Conservation (phyloP, 2,888 invertebrate genomes). For the Agriopis aurantiaria region DNA sequence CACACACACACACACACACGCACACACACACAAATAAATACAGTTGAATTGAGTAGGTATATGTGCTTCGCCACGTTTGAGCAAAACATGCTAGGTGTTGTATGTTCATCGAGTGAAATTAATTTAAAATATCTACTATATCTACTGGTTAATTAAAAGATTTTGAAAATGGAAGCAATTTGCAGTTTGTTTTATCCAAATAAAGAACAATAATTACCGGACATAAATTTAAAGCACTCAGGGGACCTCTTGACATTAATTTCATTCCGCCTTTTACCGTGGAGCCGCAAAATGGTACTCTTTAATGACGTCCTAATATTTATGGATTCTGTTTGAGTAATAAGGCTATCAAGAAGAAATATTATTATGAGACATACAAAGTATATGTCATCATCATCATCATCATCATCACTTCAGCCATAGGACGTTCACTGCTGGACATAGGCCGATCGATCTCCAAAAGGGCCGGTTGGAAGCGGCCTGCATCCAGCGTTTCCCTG, state of each 20-base stretch:
- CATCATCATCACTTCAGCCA: too few species aligned
- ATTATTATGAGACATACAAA: neutral
- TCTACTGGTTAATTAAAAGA: slow-evolving; percentile 45
- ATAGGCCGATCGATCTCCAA: too few species aligned
- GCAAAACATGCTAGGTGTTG: neutral
- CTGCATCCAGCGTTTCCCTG: too few species aligned
- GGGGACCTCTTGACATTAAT: slow-evolving; percentile 56
- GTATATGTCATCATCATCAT: neutral
- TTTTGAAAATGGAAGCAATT: slow-evolving; percentile 46
- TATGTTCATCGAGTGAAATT: neutral
- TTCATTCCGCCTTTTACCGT: slow-evolving; percentile 37
- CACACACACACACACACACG: too few species aligned
- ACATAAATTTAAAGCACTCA: slow-evolving; percentile 58
- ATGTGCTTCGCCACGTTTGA: too few species aligned
- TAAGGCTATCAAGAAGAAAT: neutral
- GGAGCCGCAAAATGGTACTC: slow-evolving; percentile 22
- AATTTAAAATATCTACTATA: neutral
- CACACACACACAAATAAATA: too few species aligned
- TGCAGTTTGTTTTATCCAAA: slow-evolving; percentile 44
- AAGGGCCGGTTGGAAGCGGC: too few species aligned
- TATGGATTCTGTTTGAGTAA: slow-evolving; percentile 16
- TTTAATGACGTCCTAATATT: slow-evolving; percentile 24
- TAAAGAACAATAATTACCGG: slow-evolving; percentile 63
- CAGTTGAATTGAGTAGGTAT: too few species aligned
- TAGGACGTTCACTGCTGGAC: too few species aligned